Evolutionary conservation across 2,797 vertebrate species (phyloP).

Genomic region (Monodelphis domestica): DNA sequence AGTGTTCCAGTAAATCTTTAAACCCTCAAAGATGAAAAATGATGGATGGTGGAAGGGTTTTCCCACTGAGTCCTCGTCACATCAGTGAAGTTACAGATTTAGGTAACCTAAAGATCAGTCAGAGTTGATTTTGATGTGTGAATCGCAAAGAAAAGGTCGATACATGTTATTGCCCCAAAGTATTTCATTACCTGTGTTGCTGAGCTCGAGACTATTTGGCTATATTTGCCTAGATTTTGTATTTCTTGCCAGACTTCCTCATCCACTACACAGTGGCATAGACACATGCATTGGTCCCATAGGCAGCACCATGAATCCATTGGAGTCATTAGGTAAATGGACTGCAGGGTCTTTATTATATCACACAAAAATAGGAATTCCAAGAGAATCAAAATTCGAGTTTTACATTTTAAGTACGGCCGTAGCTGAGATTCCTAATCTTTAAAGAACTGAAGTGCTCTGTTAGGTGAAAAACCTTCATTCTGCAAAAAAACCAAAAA

Average conservation of each 20-base stretch:
- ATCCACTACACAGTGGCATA: not conserved
- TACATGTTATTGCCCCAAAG: not conserved
- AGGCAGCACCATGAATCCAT: not conserved
- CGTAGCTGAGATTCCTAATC: not conserved
- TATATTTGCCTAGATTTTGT: not conserved
- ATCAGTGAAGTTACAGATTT: not conserved
- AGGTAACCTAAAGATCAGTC: not conserved
- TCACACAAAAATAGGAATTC: not conserved
- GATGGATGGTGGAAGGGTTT: not conserved
- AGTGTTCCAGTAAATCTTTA: not conserved
- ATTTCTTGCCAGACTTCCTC: not conserved
- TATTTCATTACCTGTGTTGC: not conserved
- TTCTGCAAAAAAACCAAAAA: conserved; percentile 23
- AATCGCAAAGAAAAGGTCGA: not conserved
- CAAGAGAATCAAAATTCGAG: not conserved
- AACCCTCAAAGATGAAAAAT: not conserved
- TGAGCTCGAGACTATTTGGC: not conserved
- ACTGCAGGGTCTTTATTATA: not conserved
- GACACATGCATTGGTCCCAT: not conserved
- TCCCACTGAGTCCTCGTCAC: not conserved
- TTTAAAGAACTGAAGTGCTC: not conserved
- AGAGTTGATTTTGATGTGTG: not conserved
- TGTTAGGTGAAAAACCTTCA: not conserved
- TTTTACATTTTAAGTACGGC: conserved; percentile 3
- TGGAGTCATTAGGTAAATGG: not conserved